phyloP scores from a whole-genome alignment of 2,888 invertebrate species.

The Apodemia zela region DNA sequence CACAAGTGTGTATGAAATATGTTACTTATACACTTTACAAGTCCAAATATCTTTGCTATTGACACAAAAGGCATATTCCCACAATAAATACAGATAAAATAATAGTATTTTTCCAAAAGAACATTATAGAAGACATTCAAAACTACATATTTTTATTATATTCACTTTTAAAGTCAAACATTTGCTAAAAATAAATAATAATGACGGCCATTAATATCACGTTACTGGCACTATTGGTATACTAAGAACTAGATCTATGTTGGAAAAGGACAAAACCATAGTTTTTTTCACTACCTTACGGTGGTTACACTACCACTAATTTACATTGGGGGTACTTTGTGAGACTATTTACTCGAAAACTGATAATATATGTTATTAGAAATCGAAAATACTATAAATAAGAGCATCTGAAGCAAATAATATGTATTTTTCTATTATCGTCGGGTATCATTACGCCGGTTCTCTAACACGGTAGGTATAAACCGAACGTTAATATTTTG shows the following conservation, averaged over 20 bases:
- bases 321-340: not conserved
- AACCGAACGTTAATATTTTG: too few species aligned
- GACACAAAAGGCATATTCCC: not conserved
- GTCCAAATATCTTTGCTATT: not conserved
- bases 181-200: slow-evolving; percentile 28
- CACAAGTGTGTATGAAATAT: not conserved
- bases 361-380: too few species aligned
- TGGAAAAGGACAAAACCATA: not conserved
- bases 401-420: too few species aligned
- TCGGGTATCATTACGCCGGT: too few species aligned
- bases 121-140: not conserved
- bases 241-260: slow-evolving; percentile 28
- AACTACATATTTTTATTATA: not conserved
- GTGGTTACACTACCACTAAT: too few species aligned
- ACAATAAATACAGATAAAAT: not conserved
- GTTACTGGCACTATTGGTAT: slow-evolving; percentile 39
- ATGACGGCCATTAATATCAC: slow-evolving; percentile 40
- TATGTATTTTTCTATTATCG: too few species aligned
- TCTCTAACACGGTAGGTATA: too few species aligned
- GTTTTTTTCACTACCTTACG: not conserved
- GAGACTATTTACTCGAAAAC: too few species aligned
- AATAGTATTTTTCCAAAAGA: not conserved
- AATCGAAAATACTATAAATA: too few species aligned
- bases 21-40: not conserved
- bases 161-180: not conserved